These are phyloP conservation scores for Cepaea nemoralis DNA, from an alignment of 1,140 invertebrate species.

Conservation along the genomic window DNA sequence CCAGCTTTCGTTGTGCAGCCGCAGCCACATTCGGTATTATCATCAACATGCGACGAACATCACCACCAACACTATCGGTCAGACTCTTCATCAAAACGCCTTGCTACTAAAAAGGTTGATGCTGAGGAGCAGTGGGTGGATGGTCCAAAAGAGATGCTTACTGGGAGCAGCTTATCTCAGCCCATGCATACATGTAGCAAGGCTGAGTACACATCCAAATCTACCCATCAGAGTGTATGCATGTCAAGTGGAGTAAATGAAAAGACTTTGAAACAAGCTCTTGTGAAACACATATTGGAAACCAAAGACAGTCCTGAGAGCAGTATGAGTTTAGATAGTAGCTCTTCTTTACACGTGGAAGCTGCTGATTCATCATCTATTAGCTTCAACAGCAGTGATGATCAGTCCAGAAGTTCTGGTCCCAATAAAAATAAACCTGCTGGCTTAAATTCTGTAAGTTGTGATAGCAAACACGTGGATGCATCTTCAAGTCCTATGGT, in stretches of 20 bases:
- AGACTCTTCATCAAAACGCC: slow-evolving; percentile 35
- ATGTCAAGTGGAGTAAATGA: slow-evolving; percentile 42
- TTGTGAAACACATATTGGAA: slow-evolving; percentile 50
- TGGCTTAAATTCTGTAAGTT: not conserved
- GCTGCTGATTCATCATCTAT: slow-evolving; percentile 57
- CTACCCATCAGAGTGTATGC: slow-evolving; percentile 44
- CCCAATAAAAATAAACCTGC: slow-evolving; percentile 39
- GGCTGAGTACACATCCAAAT: slow-evolving; percentile 38
- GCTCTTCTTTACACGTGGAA: slow-evolving; percentile 52
- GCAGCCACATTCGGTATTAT: slow-evolving; percentile 39
- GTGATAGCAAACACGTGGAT: slow-evolving; percentile 64
- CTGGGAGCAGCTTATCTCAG: slow-evolving; percentile 40
- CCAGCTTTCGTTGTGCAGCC: slow-evolving; percentile 60
- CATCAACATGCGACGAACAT: slow-evolving; percentile 1
- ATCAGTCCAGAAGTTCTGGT: slow-evolving; percentile 12
- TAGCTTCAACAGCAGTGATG: slow-evolving; percentile 53
- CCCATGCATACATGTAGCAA: slow-evolving; percentile 54
- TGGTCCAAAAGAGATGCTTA: slow-evolving; percentile 77
- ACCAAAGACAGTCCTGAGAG: slow-evolving; percentile 60
- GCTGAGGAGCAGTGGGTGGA: slow-evolving; percentile 94
- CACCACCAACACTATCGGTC: slow-evolving; percentile 38
- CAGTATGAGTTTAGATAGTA: slow-evolving; percentile 59
- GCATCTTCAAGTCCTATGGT: slow-evolving; percentile 24
- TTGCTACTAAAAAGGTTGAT: slow-evolving; percentile 75
- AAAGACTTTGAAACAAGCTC: slow-evolving; percentile 48